These are phyloP conservation scores for Pheucticus melanocephalus DNA, from an alignment of 2,113 vertebrate species.

Conservation along the genomic window DNA sequence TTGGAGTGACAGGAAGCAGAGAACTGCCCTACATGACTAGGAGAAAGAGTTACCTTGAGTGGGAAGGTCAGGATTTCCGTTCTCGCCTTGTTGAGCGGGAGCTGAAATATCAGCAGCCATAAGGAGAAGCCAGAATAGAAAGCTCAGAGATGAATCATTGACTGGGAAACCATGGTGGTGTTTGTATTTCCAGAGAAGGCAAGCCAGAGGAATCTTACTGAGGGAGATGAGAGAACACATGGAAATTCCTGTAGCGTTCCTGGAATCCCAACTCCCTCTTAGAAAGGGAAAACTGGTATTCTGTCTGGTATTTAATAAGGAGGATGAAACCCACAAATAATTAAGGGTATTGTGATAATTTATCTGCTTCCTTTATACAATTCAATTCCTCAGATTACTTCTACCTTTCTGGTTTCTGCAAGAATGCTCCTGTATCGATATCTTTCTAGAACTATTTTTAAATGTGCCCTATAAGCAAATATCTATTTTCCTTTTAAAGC, in stretches of 20 bases:
- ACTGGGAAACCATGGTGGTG: fast-evolving
- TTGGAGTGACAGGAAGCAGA: background rate
- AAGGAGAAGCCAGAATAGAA: background rate
- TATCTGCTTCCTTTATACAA: background rate
- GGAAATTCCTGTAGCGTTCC: background rate
- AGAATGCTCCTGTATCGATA: background rate
- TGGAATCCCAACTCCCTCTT: background rate
- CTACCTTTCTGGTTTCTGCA: background rate
- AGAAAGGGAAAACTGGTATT: background rate
- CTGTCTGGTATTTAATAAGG: background rate
- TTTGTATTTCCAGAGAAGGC: background rate
- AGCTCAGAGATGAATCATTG: background rate
- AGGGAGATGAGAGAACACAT: background rate
- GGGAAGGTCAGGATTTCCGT: background rate
- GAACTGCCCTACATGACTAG: background rate
- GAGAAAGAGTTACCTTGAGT: background rate
- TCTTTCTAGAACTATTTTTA: background rate
- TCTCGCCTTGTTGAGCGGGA: background rate
- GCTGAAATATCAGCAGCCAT: background rate
- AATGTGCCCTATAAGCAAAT: background rate
- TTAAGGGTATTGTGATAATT: background rate
- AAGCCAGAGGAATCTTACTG: background rate
- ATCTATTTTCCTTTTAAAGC: background rate
- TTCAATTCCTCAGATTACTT: background rate
- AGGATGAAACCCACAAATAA: background rate